These are phyloP conservation scores for Boloria euphrosyne DNA, from an alignment of 2,888 invertebrate genomes.

Conservation along the genomic window DNA sequence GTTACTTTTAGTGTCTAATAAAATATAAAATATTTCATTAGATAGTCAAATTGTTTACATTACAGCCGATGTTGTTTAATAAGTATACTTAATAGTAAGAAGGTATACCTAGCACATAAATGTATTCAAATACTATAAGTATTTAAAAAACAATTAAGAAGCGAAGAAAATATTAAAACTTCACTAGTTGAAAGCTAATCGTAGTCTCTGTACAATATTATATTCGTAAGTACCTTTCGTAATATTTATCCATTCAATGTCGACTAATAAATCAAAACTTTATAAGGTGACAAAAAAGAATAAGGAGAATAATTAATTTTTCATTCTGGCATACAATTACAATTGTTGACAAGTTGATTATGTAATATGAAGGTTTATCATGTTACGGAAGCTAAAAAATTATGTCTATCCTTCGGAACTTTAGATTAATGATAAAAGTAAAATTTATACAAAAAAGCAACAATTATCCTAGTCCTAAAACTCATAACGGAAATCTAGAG, in stretches of 20 bases:
- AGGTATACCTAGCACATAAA: no score
- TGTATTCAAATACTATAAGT: no score
- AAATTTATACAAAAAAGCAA: neutral
- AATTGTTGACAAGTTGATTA: conserved; percentile 15
- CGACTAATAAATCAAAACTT: conserved; percentile 15
- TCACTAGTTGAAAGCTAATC: neutral
- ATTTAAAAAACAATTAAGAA: no score
- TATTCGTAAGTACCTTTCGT: conserved; percentile 3
- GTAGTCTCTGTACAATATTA: conserved; percentile 4
- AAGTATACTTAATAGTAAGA: no score
- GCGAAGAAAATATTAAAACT: neutral
- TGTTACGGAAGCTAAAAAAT: conserved; percentile 12
- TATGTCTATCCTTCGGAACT: conserved; percentile 11
- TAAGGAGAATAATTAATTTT: conserved; percentile 11
- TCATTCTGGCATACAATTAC: conserved; percentile 5
- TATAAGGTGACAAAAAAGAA: conserved; percentile 10
- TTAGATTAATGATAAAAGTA: conserved; percentile 9
- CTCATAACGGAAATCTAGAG: no score
- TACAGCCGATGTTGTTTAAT: no score
- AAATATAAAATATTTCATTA: no score
- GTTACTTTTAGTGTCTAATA: neutral
- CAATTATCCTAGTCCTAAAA: no score
- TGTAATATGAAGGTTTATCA: conserved; percentile 1
- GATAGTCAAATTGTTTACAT: no score
- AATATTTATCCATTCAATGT: conserved; percentile 4